phyloP scores from a whole-genome alignment of 2,888 invertebrate species.

The Leptogaster cylindrica region DNA sequence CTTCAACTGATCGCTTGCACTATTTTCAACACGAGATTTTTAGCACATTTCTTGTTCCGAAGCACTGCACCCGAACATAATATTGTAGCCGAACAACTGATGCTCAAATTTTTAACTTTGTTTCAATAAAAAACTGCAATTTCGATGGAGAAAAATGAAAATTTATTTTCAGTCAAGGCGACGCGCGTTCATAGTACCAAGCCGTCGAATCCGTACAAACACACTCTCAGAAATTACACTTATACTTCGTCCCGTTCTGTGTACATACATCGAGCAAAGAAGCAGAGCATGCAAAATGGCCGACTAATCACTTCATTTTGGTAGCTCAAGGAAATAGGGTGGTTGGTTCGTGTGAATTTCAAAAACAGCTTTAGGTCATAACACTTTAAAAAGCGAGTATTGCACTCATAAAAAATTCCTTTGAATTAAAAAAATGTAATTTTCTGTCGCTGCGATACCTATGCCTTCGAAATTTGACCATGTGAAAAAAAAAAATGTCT shows the following conservation, averaged over 20 bases:
- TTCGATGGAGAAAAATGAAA: constrained; percentile 25
- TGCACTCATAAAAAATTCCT: not conserved
- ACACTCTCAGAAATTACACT: constrained; percentile 44
- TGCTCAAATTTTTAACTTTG: not conserved
- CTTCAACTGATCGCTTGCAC: constrained; percentile 28
- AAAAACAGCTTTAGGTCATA: no score
- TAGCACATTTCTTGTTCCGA: constrained; percentile 19
- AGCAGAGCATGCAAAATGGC: constrained; percentile 42
- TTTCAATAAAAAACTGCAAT: not conserved
- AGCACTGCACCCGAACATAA: constrained; percentile 28
- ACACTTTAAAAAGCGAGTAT: not conserved
- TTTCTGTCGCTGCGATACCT: not conserved
- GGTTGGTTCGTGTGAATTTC: constrained; percentile 11
- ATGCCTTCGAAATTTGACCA: not conserved
- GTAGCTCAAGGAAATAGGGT: constrained; percentile 19
- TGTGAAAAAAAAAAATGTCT: constrained; percentile 2
- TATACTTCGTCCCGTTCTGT: constrained; percentile 25
- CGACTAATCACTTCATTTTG: constrained; percentile 37
- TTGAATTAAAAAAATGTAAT: not conserved
- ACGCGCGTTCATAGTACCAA: constrained; percentile 60
- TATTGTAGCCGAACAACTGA: not conserved
- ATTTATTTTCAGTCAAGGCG: constrained; percentile 52
- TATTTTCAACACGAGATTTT: constrained; percentile 14
- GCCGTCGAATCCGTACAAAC: constrained; percentile 58
- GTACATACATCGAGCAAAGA: constrained; percentile 42